A percentile compares a stretch with the other conserved stretches of the same genome.
phyloP scores from a whole-genome alignment of 2,113 vertebrate species.

The Aspidoscelis tigris region DNA sequence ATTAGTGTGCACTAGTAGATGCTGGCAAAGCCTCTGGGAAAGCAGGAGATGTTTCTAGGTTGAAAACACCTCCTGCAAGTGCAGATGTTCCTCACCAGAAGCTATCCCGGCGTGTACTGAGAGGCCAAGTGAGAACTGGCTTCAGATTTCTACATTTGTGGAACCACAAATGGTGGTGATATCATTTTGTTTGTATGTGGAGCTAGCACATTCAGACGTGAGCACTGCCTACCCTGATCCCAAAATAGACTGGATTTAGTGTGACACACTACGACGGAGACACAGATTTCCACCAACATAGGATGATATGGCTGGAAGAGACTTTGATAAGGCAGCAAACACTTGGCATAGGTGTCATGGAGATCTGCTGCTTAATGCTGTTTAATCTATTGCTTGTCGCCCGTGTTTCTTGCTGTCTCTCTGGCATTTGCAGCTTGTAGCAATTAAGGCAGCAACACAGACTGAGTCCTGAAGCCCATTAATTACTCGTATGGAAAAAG shows the following conservation, averaged over 20 bases:
- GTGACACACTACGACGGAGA: not conserved
- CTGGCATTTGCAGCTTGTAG: slow-evolving; percentile 71
- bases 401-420: slow-evolving; percentile 68
- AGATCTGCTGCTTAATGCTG: slow-evolving; percentile 63
- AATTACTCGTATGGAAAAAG: slow-evolving; percentile 68
- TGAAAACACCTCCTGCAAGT: too few species aligned
- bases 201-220: not conserved
- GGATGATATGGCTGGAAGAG: not conserved
- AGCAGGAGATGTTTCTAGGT: too few species aligned
- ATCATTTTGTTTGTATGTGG: not conserved
- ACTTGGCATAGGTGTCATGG: slow-evolving; percentile 35
- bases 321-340: not conserved
- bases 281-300: not conserved
- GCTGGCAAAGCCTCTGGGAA: too few species aligned
- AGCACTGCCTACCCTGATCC: not conserved
- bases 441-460: slow-evolving; percentile 71
- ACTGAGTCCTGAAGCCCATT: slow-evolving; percentile 70
- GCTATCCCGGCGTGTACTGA: too few species aligned
- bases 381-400: slow-evolving; percentile 75
- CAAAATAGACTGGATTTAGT: not conserved
- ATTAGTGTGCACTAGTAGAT: too few species aligned
- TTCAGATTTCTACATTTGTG: too few species aligned
- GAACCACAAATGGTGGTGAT: too few species aligned
- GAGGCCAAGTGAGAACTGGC: too few species aligned
- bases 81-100: too few species aligned